Conservation (phyloP, 2,888 invertebrate species). For the Disparrhopalites patrizii region DNA sequence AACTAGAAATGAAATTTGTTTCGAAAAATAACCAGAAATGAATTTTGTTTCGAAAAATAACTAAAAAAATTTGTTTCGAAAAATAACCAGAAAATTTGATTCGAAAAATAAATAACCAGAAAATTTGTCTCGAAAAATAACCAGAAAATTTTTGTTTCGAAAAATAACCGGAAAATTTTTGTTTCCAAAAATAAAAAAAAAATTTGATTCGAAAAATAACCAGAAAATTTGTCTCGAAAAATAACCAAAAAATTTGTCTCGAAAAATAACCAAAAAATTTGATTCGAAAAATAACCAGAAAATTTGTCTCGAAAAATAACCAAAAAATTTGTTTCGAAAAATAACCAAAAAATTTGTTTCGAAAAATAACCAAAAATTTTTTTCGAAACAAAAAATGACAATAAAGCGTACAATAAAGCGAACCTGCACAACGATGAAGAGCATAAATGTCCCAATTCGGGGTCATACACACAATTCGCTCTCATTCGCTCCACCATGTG, state of each 20-base stretch:
- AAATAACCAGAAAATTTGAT: neutral
- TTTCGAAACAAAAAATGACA: too few relatives aligned
- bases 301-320: too few relatives aligned
- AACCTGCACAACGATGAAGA: constrained; percentile 48
- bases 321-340: too few relatives aligned
- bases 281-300: too few relatives aligned
- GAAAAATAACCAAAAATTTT: too few relatives aligned
- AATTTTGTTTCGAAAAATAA: neutral
- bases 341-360: too few relatives aligned
- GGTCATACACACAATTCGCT: constrained; percentile 42
- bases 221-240: too few relatives aligned
- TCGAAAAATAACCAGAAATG: neutral
- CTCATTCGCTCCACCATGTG: constrained; percentile 49
- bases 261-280: too few relatives aligned
- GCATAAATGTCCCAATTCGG: constrained; percentile 45
- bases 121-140: neutral
- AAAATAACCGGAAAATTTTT: neutral
- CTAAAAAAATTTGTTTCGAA: neutral
- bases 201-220: too few relatives aligned
- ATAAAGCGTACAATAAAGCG: constrained; percentile 49
- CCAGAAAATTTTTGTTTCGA: neutral
- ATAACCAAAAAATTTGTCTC: too few relatives aligned
- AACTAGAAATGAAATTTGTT: too few relatives aligned
- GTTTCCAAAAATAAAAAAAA: neutral
- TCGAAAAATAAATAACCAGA: neutral